phyloP scores from a whole-genome alignment of 1,140 invertebrate species.

The Drosophila grimshawi region DNA sequence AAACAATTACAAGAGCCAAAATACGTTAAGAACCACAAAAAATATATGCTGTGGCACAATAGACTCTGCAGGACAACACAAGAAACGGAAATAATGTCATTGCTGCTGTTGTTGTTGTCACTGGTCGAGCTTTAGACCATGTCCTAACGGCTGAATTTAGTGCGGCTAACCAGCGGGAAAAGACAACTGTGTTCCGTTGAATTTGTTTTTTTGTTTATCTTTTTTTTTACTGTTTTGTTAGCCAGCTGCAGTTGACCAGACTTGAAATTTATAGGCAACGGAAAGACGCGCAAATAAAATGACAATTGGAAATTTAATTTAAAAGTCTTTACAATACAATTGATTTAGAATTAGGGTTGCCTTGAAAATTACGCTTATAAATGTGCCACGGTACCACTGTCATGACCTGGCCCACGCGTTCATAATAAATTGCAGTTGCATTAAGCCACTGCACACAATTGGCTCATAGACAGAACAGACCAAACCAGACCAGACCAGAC shows the following conservation, averaged over 20 bases:
- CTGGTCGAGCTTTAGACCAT: slow-evolving; percentile 2
- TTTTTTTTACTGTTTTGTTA: slow-evolving; percentile 22
- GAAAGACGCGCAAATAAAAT: slow-evolving; percentile 72
- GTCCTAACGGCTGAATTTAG: slow-evolving; percentile 55
- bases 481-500: neutral
- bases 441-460: slow-evolving; percentile 11
- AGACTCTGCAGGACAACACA: slow-evolving; percentile 42
- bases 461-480: neutral
- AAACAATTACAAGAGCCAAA: slow-evolving; percentile 54
- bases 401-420: neutral
- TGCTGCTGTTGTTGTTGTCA: slow-evolving; percentile 44
- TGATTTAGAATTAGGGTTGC: slow-evolving; percentile 50
- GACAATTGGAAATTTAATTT: slow-evolving; percentile 73
- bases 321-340: slow-evolving; percentile 58
- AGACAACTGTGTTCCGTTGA: slow-evolving; percentile 37
- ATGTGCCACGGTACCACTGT: slow-evolving; percentile 25
- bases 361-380: slow-evolving; percentile 16
- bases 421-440: slow-evolving; percentile 21
- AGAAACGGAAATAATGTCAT: slow-evolving; percentile 68
- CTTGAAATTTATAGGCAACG: slow-evolving; percentile 60
- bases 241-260: slow-evolving; percentile 35
- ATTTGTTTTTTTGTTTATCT: slow-evolving; percentile 26
- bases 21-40: slow-evolving; percentile 12
- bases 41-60: slow-evolving; percentile 17
- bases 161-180: slow-evolving; percentile 31